These are phyloP conservation scores for Argopecten irradians DNA, from an alignment of 1,140 invertebrate genomes.

Conservation along the genomic window DNA sequence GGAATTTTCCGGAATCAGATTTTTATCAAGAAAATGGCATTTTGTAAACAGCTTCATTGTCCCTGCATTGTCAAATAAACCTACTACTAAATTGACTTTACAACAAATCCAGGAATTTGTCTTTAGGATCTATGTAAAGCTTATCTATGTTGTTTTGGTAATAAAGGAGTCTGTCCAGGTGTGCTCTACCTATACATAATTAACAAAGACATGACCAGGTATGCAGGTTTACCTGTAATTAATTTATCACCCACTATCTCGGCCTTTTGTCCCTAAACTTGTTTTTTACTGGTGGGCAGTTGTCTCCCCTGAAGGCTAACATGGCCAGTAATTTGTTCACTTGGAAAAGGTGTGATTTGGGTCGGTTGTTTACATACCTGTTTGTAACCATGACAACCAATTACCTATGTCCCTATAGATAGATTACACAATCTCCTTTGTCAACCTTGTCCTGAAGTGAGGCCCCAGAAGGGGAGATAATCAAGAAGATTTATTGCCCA, in stretches of 20 bases:
- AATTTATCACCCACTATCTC: background rate
- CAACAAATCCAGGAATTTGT: too few species aligned
- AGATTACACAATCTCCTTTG: background rate
- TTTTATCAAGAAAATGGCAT: background rate
- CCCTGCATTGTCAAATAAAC: too few species aligned
- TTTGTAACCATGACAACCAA: background rate
- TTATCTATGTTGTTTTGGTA: slow-evolving; percentile 9
- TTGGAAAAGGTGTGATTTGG: background rate
- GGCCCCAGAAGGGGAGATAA: slow-evolving; percentile 1
- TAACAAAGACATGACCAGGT: background rate
- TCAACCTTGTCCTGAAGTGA: background rate
- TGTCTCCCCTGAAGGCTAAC: background rate
- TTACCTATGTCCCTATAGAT: background rate
- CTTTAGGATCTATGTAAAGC: background rate
- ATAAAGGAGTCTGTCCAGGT: background rate
- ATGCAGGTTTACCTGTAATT: background rate
- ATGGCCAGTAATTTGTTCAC: background rate
- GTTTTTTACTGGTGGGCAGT: background rate
- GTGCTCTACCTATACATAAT: slow-evolving; percentile 11
- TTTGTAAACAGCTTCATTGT: too few species aligned
- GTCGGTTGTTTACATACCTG: slow-evolving; percentile 6
- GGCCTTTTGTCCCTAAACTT: background rate
- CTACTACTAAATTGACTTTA: too few species aligned
- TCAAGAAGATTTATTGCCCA: background rate
- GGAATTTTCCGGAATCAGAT: background rate